phyloP scores from a whole-genome alignment of 1,140 invertebrate genomes.

The Drosophila quadrilineata region DNA sequence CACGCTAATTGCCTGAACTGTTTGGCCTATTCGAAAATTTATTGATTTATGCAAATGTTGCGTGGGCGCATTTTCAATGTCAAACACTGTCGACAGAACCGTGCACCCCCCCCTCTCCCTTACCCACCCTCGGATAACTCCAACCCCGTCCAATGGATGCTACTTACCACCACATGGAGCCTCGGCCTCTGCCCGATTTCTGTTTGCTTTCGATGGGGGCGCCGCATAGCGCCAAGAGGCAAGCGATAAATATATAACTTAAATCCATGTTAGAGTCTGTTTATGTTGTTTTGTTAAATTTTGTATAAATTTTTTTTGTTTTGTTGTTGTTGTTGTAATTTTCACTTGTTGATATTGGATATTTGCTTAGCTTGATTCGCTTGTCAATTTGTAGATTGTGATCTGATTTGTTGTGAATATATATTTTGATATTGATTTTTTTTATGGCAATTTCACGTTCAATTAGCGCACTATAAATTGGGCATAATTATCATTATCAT shows the following conservation, averaged over 20 bases:
- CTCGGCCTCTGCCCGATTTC: conserved; percentile 75
- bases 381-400: conserved; percentile 19
- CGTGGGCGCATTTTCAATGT: conserved; percentile 39
- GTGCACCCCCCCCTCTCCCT: neutral
- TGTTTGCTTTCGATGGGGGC: conserved; percentile 74
- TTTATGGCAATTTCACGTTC: conserved; percentile 68
- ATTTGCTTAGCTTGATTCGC: conserved; percentile 18
- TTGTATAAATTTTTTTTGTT: conserved; percentile 36
- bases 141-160: conserved; percentile 8
- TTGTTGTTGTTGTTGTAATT: neutral
- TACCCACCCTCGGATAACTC: neutral
- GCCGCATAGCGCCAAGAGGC: conserved; percentile 66
- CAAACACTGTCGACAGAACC: conserved; percentile 6
- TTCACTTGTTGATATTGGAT: conserved; percentile 21
- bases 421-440: conserved; percentile 23
- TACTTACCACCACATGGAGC: conserved; percentile 82
- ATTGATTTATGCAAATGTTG: conserved; percentile 48
- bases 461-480: conserved; percentile 80
- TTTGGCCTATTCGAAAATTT: conserved; percentile 16
- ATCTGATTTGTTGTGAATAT: conserved; percentile 26
- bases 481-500: conserved; percentile 75
- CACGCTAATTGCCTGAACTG: conserved; percentile 54
- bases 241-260: conserved; percentile 65
- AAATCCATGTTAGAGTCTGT: conserved; percentile 69
- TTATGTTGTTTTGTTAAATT: conserved; percentile 16